Evolutionary conservation across 2,797 vertebrate species (phyloP).

Genomic region (Triplophysa bombifrons): DNA sequence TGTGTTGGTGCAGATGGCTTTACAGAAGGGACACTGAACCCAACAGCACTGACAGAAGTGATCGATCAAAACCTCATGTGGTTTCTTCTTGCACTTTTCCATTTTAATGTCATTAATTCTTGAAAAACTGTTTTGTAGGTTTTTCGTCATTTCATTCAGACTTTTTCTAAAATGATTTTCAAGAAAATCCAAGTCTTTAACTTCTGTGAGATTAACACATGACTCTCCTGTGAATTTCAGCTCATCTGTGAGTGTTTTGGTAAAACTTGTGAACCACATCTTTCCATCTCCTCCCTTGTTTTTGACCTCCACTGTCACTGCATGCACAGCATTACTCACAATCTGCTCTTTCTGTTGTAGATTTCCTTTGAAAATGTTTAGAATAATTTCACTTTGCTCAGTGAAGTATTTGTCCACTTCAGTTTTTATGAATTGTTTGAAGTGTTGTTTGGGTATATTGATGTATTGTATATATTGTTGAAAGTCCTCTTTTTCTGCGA

Average conservation of each 20-base stretch:
- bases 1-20: constrained; percentile 41
- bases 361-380: constrained; percentile 4
- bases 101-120: constrained; percentile 13
- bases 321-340: constrained; percentile 12
- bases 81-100: constrained; percentile 6
- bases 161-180: constrained; percentile 59
- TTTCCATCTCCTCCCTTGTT: constrained; percentile 8
- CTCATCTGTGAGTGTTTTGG: constrained; percentile 27
- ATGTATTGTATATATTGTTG: constrained; percentile 3
- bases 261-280: constrained; percentile 70
- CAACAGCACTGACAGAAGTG: constrained; percentile 44
- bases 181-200: constrained; percentile 66
- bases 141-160: background rate
- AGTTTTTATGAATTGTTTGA: constrained; percentile 50
- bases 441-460: background rate
- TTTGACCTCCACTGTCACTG: background rate
- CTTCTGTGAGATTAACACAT: constrained; percentile 61
- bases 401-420: constrained; percentile 46
- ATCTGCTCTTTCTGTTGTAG: constrained; percentile 2
- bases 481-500: constrained; percentile 68
- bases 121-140: background rate
- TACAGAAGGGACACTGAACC: constrained; percentile 46
- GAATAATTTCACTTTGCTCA: constrained; percentile 23
- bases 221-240: constrained; percentile 61
- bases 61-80: constrained; percentile 35